A percentile compares a stretch with the other conserved stretches of the same genome.
These are phyloP conservation scores for Scyliorhinus canicula DNA, from an alignment of 2,797 vertebrate species.

Conservation along the genomic window DNA sequence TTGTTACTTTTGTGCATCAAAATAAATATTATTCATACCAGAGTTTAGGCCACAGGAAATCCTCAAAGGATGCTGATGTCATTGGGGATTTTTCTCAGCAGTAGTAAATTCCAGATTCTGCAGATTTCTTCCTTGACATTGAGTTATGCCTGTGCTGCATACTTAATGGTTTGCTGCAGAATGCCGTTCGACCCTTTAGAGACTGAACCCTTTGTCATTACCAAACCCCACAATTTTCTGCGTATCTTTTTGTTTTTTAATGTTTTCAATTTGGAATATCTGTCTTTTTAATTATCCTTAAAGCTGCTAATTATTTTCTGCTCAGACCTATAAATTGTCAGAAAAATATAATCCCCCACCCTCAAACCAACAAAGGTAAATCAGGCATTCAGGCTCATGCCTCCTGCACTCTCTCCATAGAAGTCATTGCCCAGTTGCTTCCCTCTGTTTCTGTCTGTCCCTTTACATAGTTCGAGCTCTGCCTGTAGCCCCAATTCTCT, in stretches of 20 bases:
- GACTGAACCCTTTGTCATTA: background rate
- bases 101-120: background rate
- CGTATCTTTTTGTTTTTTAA: background rate
- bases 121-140: background rate
- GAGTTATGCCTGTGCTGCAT: background rate
- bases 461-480: background rate
- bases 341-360: background rate
- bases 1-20: background rate
- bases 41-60: background rate
- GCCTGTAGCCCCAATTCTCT: too few species aligned
- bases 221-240: background rate
- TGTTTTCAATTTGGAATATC: background rate
- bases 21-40: background rate
- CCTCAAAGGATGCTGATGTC: conserved; percentile 23
- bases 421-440: background rate
- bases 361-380: background rate
- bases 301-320: background rate
- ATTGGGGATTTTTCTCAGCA: background rate
- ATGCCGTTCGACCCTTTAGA: background rate
- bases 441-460: background rate
- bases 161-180: background rate
- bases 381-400: background rate
- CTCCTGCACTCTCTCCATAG: background rate
- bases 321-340: background rate
- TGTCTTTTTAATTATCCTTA: background rate